These are phyloP conservation scores for Priocnemis perturbator DNA, from an alignment of 2,888 invertebrate species.

Conservation along the genomic window DNA sequence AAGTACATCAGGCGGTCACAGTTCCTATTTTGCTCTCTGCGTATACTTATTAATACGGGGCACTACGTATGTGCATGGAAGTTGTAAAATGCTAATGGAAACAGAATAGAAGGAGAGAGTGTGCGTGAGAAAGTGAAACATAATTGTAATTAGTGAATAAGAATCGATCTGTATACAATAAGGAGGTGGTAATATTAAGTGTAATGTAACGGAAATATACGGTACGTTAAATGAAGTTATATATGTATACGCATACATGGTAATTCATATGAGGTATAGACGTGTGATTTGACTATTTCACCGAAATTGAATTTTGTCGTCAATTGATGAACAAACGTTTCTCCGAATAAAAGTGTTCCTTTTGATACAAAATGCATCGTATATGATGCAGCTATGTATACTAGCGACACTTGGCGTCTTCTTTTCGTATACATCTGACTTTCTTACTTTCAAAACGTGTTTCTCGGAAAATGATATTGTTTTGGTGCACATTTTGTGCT, in stretches of 20 bases:
- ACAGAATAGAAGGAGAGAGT: neutral
- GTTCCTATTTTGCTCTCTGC: constrained; percentile 70
- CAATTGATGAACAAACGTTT: constrained; percentile 2
- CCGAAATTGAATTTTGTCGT: constrained; percentile 35
- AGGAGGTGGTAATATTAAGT: constrained; percentile 42
- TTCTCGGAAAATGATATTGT: too few species aligned
- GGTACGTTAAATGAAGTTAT: constrained; percentile 45
- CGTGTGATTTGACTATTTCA: constrained; percentile 13
- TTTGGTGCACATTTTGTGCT: too few species aligned
- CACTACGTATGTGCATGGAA: constrained; percentile 37
- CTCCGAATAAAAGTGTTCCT: constrained; percentile 6
- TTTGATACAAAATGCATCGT: too few species aligned
- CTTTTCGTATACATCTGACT: too few species aligned
- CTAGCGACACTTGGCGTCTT: too few species aligned
- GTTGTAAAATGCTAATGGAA: neutral
- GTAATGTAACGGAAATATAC: constrained; percentile 45
- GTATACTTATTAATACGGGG: constrained; percentile 44
- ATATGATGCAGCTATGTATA: neutral
- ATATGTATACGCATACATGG: constrained; percentile 34
- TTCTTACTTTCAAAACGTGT: too few species aligned
- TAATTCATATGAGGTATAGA: constrained; percentile 26
- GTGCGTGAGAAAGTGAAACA: constrained; percentile 28
- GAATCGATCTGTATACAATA: constrained; percentile 45
- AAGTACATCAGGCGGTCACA: constrained; percentile 71
- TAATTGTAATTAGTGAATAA: constrained; percentile 40